These are phyloP conservation scores for Scaptomyza graminum DNA, from an alignment of 1,140 invertebrate species.

Conservation along the genomic window DNA sequence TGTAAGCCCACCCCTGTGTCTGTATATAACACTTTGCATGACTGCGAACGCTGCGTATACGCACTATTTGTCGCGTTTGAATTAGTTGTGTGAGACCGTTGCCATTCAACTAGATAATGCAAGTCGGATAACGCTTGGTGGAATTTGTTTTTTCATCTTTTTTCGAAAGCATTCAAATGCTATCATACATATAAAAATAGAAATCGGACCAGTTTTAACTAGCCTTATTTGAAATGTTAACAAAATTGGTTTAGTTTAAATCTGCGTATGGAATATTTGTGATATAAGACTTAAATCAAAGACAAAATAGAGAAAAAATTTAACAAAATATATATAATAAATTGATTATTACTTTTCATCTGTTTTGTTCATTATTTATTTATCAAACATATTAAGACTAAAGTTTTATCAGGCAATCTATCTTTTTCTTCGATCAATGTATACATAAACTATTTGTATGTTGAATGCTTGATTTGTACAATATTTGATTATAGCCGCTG, in stretches of 20 bases:
- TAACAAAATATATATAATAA: no score
- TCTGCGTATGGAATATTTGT: no score
- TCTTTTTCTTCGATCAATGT: no score
- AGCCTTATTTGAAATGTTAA: no score
- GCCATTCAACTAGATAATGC: constrained; percentile 14
- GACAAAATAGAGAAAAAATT: no score
- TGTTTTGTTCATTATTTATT: no score
- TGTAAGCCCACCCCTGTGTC: neutral
- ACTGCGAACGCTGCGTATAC: constrained; percentile 55
- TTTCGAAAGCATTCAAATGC: no score
- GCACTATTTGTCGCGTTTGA: constrained; percentile 52
- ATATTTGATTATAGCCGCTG: constrained; percentile 31
- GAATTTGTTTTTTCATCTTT: neutral
- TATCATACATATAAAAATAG: neutral
- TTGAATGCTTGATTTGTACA: constrained; percentile 39
- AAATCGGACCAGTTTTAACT: no score
- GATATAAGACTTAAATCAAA: no score
- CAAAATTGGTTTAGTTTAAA: no score
- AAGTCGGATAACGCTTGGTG: constrained; percentile 2
- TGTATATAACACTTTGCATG: no score
- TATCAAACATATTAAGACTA: neutral
- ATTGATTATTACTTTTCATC: no score
- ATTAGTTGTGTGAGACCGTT: constrained; percentile 25
- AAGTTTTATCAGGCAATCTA: neutral
- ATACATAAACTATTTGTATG: constrained; percentile 1